Conservation (phyloP, 1,140 invertebrate species). For the Drosophila kepulauana region DNA sequence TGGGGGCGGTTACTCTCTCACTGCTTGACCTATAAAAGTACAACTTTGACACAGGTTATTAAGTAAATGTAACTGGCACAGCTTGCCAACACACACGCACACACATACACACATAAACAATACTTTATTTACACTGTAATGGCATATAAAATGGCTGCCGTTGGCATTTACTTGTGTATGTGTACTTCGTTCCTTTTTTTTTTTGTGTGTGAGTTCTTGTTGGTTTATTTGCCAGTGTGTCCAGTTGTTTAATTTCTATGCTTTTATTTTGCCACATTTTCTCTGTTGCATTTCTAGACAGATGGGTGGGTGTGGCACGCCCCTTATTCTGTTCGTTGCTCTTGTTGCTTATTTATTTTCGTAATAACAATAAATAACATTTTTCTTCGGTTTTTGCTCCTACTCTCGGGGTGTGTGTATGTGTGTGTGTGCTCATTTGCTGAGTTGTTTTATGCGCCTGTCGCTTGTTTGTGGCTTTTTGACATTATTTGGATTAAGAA, state of each 20-base stretch:
- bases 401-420: conserved; percentile 25
- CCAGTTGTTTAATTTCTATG: conserved; percentile 81
- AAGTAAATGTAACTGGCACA: conserved; percentile 72
- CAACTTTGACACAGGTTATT: conserved; percentile 65
- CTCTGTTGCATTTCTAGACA: conserved; percentile 54
- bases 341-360: conserved; percentile 78
- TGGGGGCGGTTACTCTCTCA: conserved; percentile 11
- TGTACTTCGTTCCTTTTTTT: not conserved
- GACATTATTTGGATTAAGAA: conserved; percentile 82
- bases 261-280: conserved; percentile 78
- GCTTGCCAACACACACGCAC: conserved; percentile 40
- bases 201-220: conserved; percentile 30
- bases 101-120: conserved; percentile 64
- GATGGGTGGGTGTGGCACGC: conserved; percentile 47
- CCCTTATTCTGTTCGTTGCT: conserved; percentile 42
- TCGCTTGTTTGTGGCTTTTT: conserved; percentile 82
- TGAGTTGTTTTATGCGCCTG: conserved; percentile 80
- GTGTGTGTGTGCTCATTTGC: conserved; percentile 64
- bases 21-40: conserved; percentile 56
- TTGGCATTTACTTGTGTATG: conserved; percentile 52
- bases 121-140: conserved; percentile 83
- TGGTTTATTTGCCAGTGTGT: conserved; percentile 72
- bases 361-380: conserved; percentile 83
- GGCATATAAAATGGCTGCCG: conserved; percentile 77
- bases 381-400: conserved; percentile 66